These are phyloP conservation scores for Tamias sibiricus DNA, from an alignment of 2,113 vertebrate genomes.

Conservation along the genomic window DNA sequence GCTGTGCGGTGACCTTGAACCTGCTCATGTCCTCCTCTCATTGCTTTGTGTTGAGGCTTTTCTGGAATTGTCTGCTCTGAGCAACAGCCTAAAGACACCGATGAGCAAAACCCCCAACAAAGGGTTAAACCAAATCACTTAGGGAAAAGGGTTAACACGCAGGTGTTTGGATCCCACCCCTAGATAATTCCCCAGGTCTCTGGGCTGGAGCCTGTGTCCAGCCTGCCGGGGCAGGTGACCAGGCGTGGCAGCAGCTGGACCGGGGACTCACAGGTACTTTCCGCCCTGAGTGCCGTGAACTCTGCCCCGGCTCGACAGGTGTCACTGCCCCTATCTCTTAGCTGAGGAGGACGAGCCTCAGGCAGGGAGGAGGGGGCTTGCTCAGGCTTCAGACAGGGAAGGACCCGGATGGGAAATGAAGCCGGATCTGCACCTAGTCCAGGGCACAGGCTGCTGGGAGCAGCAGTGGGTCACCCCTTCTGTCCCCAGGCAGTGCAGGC, in stretches of 20 bases:
- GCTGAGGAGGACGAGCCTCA: not conserved
- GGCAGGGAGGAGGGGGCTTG: not conserved
- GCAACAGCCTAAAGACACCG: not conserved
- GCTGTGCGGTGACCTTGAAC: not conserved
- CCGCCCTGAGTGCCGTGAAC: not conserved
- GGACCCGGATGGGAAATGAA: not conserved
- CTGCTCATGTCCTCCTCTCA: not conserved
- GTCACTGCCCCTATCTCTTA: not conserved
- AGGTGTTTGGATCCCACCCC: not conserved
- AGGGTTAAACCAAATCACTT: not conserved
- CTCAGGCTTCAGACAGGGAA: not conserved
- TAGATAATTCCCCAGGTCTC: not conserved
- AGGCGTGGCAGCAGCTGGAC: not conserved
- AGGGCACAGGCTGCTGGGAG: fast-evolving
- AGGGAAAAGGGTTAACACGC: not conserved
- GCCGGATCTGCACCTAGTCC: fast-evolving
- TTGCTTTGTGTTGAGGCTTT: not conserved
- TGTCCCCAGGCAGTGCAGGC: too few relatives aligned
- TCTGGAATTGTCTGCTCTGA: not conserved
- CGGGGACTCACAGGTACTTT: not conserved
- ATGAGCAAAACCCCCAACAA: not conserved
- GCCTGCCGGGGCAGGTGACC: not conserved
- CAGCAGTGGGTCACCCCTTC: fast-evolving
- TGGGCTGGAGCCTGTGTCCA: not conserved
- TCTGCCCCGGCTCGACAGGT: too few relatives aligned